Evolutionary conservation across 2,888 invertebrate species (phyloP), one percentile per base, ranked within the genome.

Genomic region (Nasonovia ribisnigri): DNA sequence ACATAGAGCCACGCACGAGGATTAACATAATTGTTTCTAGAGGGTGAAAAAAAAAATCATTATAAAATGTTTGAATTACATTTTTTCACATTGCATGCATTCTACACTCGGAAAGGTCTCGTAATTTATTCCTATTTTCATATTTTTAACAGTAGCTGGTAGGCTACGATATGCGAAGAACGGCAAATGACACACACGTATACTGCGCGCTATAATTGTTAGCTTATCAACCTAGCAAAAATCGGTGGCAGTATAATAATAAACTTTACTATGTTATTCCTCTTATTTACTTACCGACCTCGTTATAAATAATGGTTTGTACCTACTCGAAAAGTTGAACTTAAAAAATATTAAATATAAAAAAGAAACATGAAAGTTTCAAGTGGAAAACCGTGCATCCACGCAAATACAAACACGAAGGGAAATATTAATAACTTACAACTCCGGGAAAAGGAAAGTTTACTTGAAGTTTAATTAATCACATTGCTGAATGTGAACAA

Each of bases 401-500:
- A 54, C 84, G 93, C 57, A 90, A 93, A 89, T 90, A 93, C 89
- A 89, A 93, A 92, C 88, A 93, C 84, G 88, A 43, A 90, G 89
- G 89, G 48, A 90, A 93, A 90, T 93, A 93, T 90, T 93, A 93
- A 93, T 93, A 93, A 93, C 93, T 93, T 84, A 89, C 93, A 93
- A 90, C 93, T 93, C 77, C 42, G 29, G 42, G 36, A 60, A 89
- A 84, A 54, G 84, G 88, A 93, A 93, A 93, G 89, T 92, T 92
- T 92, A 88, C 92, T 92, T 92, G 92, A 92, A 92, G 88, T 92
- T 92, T 92, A 92, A 92, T 92, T 92, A 92, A 92, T 92, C 92
- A 92, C 92, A 88, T 92, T 88, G 88, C 92, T 92, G 88, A 92
- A 88, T 92, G 51, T 67, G 88, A 92, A 92, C 51, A 77, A 88